Conservation (phyloP, 2,797 vertebrate genomes). For the Peromyscus nudipes region DNA sequence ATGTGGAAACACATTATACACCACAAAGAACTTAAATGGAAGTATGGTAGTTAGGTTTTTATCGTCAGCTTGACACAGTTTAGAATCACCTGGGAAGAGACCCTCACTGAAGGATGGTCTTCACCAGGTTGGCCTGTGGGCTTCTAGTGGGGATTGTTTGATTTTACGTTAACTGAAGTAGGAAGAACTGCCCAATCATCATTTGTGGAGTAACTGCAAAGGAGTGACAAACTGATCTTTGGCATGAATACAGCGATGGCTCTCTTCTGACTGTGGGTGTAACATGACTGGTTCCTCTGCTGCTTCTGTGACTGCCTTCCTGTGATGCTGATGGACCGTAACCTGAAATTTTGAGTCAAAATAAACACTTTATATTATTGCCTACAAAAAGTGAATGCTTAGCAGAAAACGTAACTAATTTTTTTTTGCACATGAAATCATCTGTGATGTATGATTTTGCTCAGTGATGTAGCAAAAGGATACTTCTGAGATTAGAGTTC, state of each 20-base stretch:
- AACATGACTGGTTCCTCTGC: background rate
- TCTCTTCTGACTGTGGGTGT: background rate
- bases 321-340: too few relatives aligned
- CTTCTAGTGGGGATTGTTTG: background rate
- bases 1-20: background rate
- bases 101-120: background rate
- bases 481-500: background rate
- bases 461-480: too few relatives aligned
- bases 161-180: background rate
- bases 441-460: background rate
- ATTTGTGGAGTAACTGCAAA: background rate
- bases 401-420: background rate
- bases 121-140: background rate
- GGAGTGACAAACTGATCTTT: background rate
- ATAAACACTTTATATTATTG: background rate
- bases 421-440: background rate
- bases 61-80: background rate
- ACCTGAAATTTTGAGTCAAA: background rate
- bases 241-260: too few relatives aligned
- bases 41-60: background rate
- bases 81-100: background rate
- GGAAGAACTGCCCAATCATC: too few relatives aligned
- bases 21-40: conserved; percentile 3
- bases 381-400: background rate
- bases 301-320: too few relatives aligned